These are phyloP conservation scores for Corynorhinus townsendii DNA, from an alignment of 2,113 vertebrate species.

Conservation along the genomic window DNA sequence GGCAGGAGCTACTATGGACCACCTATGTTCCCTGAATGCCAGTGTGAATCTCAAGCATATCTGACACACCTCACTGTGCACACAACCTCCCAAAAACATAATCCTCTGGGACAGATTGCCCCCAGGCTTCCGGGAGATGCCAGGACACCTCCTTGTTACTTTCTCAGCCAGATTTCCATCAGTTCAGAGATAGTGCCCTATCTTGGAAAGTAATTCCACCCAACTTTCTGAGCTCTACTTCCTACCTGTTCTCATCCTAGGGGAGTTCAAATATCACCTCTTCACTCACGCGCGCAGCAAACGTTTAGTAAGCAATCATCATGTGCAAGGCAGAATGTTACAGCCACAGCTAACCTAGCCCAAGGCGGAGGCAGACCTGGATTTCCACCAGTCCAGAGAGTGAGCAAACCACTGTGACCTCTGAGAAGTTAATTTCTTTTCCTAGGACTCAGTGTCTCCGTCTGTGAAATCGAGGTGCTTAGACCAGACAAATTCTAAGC, in stretches of 20 bases:
- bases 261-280: neutral
- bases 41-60: neutral
- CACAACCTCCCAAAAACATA: neutral
- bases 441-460: neutral
- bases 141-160: accelerated
- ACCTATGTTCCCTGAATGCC: neutral
- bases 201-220: neutral
- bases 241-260: neutral
- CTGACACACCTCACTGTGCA: accelerated
- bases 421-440: neutral
- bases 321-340: neutral
- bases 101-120: neutral
- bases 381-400: neutral
- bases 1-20: accelerated
- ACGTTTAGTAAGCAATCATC: neutral
- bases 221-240: neutral
- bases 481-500: neutral
- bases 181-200: neutral
- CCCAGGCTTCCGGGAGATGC: neutral
- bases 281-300: neutral
- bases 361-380: neutral
- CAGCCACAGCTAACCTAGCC: neutral
- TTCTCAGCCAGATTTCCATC: neutral
- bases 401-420: neutral
- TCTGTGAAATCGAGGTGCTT: neutral